A percentile compares a stretch with the other conserved stretches of the same genome.
Evolutionary conservation across 2,113 vertebrate species (phyloP).

Genomic region (Benitochromis conjunctus): DNA sequence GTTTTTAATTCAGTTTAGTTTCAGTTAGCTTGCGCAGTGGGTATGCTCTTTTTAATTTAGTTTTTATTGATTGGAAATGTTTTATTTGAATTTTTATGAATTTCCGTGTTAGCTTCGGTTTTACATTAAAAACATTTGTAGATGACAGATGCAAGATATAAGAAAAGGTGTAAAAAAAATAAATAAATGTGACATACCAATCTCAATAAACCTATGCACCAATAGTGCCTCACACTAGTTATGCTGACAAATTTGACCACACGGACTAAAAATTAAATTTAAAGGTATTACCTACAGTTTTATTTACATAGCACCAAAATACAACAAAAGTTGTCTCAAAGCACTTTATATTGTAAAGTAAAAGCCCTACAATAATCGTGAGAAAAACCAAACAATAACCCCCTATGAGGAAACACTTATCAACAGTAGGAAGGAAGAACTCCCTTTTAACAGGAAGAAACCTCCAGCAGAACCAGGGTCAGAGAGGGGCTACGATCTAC

Average conservation of each 20-base stretch:
- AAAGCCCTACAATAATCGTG: no score
- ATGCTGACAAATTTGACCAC: background rate
- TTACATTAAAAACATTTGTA: background rate
- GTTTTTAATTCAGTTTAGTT: background rate
- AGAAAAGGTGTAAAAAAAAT: background rate
- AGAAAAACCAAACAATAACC: no score
- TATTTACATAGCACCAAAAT: background rate
- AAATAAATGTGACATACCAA: background rate
- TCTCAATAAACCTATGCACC: background rate
- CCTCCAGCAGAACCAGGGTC: background rate
- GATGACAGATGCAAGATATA: background rate
- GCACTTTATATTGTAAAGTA: background rate
- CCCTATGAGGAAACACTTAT: no score
- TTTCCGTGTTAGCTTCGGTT: background rate
- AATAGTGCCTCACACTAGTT: background rate
- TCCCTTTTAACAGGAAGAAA: background rate
- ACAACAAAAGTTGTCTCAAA: background rate
- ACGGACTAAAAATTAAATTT: background rate
- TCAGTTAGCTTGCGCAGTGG: background rate
- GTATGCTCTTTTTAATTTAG: background rate
- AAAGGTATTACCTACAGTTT: background rate
- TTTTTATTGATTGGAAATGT: background rate
- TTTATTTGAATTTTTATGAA: background rate
- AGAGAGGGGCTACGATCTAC: fast-evolving
- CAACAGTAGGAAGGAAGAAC: no score